A percentile compares a stretch with the other conserved stretches of the same genome.
Conservation (phyloP, 2,113 vertebrate genomes). For the Tenebrosternarchus preto region DNA sequence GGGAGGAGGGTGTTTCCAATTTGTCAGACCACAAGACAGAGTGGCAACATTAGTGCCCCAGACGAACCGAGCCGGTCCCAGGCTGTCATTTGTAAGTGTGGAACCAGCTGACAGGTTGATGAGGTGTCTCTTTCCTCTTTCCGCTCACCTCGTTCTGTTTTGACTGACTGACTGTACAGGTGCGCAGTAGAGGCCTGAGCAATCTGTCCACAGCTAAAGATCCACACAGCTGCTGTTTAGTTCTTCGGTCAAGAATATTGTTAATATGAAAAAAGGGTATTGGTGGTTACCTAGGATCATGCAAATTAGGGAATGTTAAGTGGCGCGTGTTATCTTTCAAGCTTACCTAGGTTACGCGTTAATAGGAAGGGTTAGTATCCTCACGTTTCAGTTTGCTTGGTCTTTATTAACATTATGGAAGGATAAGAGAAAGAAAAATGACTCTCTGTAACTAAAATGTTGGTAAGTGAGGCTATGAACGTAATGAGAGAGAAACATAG, state of each 20-base stretch:
- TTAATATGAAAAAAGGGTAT: neutral
- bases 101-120: constrained; percentile 46
- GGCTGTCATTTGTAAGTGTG: constrained; percentile 50
- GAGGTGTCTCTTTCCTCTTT: constrained; percentile 17
- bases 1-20: constrained; percentile 31
- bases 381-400: neutral
- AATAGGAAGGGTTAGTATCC: neutral
- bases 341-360: neutral
- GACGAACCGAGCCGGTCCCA: constrained; percentile 39
- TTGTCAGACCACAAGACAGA: constrained; percentile 49
- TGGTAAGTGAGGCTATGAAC: constrained; percentile 2
- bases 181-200: neutral
- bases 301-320: neutral
- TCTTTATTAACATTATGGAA: neutral
- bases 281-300: neutral
- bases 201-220: neutral
- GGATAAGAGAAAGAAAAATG: neutral
- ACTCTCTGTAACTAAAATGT: neutral
- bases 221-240: neutral
- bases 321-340: neutral
- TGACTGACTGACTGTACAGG: constrained; percentile 12
- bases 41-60: constrained; percentile 48
- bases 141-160: neutral
- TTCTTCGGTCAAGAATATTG: neutral
- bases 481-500: constrained; percentile 30